These are phyloP conservation scores for Pegoplata infirma DNA, from an alignment of 2,888 invertebrate genomes.

Conservation along the genomic window DNA sequence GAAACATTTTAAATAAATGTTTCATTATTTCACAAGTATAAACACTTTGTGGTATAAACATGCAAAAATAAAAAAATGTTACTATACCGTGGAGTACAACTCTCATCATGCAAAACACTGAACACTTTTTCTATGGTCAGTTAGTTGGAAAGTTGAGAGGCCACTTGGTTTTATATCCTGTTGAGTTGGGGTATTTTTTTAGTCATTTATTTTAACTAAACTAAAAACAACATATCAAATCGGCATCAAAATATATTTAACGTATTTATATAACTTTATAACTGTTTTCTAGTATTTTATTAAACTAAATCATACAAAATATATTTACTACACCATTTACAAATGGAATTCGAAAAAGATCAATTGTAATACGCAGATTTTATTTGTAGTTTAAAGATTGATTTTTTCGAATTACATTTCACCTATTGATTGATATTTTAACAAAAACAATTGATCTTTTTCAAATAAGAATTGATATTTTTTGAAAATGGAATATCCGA, in stretches of 20 bases:
- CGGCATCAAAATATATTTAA: constrained; percentile 20
- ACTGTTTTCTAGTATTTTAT: constrained; percentile 33
- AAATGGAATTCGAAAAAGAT: too few relatives aligned
- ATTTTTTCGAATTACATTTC: too few relatives aligned
- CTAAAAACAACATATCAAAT: constrained; percentile 38
- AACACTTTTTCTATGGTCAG: constrained; percentile 58
- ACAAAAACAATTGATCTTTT: too few relatives aligned
- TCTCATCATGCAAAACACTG: constrained; percentile 48
- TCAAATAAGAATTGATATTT: too few relatives aligned
- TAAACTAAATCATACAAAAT: constrained; percentile 59
- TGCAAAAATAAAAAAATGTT: neutral
- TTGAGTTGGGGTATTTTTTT: constrained; percentile 30
- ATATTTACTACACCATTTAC: constrained; percentile 40
- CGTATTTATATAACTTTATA: too few relatives aligned
- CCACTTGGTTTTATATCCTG: constrained; percentile 56
- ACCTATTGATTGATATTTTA: too few relatives aligned
- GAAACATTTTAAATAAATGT: constrained; percentile 55
- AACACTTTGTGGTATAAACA: constrained; percentile 31
- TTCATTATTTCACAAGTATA: constrained; percentile 43
- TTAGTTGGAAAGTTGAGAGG: constrained; percentile 59
- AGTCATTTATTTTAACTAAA: constrained; percentile 23
- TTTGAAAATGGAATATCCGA: too few relatives aligned
- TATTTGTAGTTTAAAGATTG: too few relatives aligned
- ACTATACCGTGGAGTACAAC: constrained; percentile 16
- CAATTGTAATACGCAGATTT: too few relatives aligned